Base-by-base conservation (phyloP, 1,140 invertebrate genomes). In the Panulirus ornatus region DNA sequence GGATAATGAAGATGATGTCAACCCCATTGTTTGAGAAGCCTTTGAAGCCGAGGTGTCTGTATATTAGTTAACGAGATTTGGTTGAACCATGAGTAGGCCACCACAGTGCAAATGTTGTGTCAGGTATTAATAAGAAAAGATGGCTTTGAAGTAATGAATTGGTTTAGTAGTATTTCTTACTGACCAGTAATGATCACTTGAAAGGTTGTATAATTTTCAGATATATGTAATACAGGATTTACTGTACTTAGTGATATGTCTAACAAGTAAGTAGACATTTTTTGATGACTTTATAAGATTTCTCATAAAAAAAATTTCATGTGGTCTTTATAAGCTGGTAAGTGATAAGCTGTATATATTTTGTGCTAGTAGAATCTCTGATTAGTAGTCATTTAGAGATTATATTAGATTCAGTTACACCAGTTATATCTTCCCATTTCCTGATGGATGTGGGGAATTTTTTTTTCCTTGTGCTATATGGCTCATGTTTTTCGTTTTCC, bases 1-100 rank as follows among this genome's bases (percentile, higher is more conserved):
- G 40, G 70, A 85, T 42, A 81, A 81, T 81, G 83, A 75, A 5
- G 63, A 85, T 27, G 66, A 84, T 75, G 71, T 85, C 71, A 85
- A 73, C 34, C 83, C 83, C 27, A 85, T 84, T 40, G 82, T 71
- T 19, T 84, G 82, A 83, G 51, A 71, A 51, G 58, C 5, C 3
- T 66, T 44, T 47, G 22, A 79, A 51, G 44, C 14, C 30, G 38
- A 42, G 38, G 34, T 22, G 19, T 66, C 58, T 66, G 8, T 66
- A 30, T 27, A 27, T 66, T 30, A 66, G 27, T 58, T 58, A 5
- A 22, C 30, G 58, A 9, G 11, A 66, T 30, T 16, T 66, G n/a
- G 30, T 30, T 66, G n/a, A 30, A n/a, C 44, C n/a, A 30, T 34
- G 58, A 66, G 27, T 66, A 22, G 27, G 58, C 27, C n/a, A 16